These are phyloP conservation scores for Nycticryphes semicollaris DNA, from an alignment of 2,113 vertebrate genomes.

Conservation along the genomic window DNA sequence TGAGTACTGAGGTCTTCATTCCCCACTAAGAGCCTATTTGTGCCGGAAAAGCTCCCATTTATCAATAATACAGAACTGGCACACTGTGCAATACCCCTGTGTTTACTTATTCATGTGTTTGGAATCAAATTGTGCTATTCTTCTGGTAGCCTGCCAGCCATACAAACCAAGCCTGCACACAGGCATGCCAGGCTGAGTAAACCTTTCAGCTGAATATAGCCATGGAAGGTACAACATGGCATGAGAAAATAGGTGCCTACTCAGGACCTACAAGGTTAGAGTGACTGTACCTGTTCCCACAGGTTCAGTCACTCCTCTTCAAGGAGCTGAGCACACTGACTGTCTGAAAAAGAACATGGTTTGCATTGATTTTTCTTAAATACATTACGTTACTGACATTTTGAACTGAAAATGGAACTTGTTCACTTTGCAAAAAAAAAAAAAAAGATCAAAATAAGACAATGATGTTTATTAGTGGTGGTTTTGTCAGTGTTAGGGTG, in stretches of 20 bases:
- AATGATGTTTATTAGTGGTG: neutral
- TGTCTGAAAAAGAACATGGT: neutral
- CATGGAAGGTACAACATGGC: fast-evolving
- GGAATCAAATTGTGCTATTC: neutral
- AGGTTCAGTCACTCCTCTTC: neutral
- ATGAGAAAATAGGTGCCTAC: neutral
- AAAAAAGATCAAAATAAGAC: neutral
- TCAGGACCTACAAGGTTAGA: neutral
- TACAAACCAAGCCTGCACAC: neutral
- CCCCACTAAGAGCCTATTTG: neutral
- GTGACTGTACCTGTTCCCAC: too few species aligned
- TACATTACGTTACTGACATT: neutral
- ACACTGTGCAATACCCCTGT: neutral
- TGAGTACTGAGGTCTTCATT: neutral
- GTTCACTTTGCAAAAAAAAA: fast-evolving
- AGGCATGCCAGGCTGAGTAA: neutral
- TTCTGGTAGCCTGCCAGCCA: neutral
- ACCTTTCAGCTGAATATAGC: neutral
- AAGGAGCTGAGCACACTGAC: fast-evolving
- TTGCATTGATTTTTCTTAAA: neutral
- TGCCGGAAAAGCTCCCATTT: neutral
- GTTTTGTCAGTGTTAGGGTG: neutral
- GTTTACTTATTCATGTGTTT: neutral
- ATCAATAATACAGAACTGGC: neutral
- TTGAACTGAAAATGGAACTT: neutral